Conservation (phyloP, 2,797 vertebrate species). For the Pseudomugil tenellus region DNA sequence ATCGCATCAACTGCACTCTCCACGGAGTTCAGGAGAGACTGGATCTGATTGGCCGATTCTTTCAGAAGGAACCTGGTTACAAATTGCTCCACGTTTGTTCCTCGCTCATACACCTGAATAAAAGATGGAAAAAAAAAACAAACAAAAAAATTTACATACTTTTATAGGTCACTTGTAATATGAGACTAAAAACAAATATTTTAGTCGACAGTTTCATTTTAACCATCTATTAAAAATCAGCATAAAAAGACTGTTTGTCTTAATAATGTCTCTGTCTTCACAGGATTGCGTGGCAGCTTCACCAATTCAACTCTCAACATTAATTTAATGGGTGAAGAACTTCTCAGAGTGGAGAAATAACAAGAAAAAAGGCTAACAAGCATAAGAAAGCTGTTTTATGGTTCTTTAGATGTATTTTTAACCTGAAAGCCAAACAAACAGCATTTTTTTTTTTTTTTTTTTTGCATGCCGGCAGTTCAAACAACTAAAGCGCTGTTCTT, state of each 20-base stretch:
- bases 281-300: neutral
- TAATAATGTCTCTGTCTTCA: neutral
- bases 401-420: neutral
- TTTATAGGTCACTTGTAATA: neutral
- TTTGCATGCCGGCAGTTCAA: neutral
- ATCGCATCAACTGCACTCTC: slow-evolving; percentile 97
- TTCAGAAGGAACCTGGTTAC: slow-evolving; percentile 97
- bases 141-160: neutral
- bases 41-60: slow-evolving; percentile 96
- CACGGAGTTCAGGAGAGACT: slow-evolving; percentile 94
- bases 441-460: no score
- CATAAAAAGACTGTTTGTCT: neutral
- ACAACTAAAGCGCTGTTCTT: neutral
- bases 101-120: slow-evolving; percentile 91
- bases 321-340: slow-evolving; percentile 25
- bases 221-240: neutral
- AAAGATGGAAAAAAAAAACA: neutral
- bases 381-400: neutral
- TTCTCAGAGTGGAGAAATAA: slow-evolving; percentile 29
- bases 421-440: neutral
- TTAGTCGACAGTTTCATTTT: neutral
- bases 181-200: neutral
- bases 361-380: slow-evolving; percentile 8
- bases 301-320: slow-evolving; percentile 10
- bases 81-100: slow-evolving; percentile 95